Evolutionary conservation across 2,888 invertebrate species (phyloP).

Genomic region (Sepioteuthis lessoniana): DNA sequence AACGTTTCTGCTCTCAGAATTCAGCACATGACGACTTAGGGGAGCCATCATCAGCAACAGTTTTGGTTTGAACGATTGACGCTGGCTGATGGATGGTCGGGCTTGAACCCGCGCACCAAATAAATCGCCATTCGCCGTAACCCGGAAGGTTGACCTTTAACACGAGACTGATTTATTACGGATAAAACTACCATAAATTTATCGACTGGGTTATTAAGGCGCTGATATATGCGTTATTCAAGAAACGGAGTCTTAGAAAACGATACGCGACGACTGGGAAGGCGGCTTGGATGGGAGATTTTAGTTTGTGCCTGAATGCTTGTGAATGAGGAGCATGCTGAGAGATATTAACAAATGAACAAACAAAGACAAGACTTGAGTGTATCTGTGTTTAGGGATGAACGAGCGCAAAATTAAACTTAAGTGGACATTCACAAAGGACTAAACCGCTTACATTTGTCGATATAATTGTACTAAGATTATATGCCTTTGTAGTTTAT

Average conservation of each 20-base stretch:
- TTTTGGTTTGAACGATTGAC: neutral
- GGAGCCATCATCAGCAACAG: neutral
- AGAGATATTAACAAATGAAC: no score
- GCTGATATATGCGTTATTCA: neutral
- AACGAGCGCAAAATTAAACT: no score
- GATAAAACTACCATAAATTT: constrained; percentile 7
- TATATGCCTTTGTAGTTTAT: no score
- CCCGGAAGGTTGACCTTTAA: neutral
- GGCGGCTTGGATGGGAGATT: neutral
- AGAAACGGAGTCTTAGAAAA: neutral
- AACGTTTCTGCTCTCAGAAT: neutral
- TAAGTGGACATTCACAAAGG: no score
- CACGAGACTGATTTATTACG: neutral
- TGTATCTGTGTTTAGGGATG: no score
- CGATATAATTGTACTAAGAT: no score
- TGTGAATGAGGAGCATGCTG: no score
- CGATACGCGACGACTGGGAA: neutral
- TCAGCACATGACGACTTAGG: neutral
- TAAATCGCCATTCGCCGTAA: constrained; percentile 33
- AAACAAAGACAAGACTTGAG: no score
- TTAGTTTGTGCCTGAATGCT: no score
- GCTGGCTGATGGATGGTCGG: constrained; percentile 4
- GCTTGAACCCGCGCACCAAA: neutral
- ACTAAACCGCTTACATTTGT: no score
- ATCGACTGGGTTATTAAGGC: neutral